Evolutionary conservation across 2,113 vertebrate genomes (phyloP).

Genomic region (Gopherus evgoodei): DNA sequence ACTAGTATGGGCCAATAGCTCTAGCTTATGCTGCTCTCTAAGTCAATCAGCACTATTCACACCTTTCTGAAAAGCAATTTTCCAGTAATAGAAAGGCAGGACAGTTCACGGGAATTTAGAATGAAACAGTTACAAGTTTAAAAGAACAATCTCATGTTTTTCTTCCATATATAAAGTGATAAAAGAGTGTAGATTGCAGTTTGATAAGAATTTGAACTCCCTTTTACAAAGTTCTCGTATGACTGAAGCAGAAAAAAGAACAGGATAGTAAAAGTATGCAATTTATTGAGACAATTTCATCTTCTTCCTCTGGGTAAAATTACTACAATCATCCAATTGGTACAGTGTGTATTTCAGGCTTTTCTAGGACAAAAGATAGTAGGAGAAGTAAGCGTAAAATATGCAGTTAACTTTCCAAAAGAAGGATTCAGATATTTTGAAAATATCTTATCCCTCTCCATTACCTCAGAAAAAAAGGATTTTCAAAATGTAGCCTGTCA

Average conservation of each 20-base stretch:
- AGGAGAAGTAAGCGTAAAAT: background rate
- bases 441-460: background rate
- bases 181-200: slow-evolving; percentile 32
- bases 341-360: background rate
- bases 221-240: slow-evolving; percentile 49
- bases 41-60: slow-evolving; percentile 10
- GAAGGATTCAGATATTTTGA: background rate
- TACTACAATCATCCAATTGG: background rate
- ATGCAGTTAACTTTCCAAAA: background rate
- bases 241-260: slow-evolving; percentile 45
- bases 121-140: slow-evolving; percentile 5
- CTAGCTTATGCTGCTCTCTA: background rate
- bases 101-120: slow-evolving; percentile 25
- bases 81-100: background rate
- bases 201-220: slow-evolving; percentile 44
- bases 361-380: background rate
- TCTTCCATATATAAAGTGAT: slow-evolving; percentile 43
- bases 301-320: slow-evolving; percentile 10
- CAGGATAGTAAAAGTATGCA: slow-evolving; percentile 27
- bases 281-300: slow-evolving; percentile 47
- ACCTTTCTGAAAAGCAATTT: background rate
- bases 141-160: slow-evolving; percentile 48
- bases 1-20: background rate
- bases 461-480: background rate
- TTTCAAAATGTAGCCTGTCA: background rate